phyloP scores from a whole-genome alignment of 2,797 vertebrate genomes.

The Telmatherina bonti region DNA sequence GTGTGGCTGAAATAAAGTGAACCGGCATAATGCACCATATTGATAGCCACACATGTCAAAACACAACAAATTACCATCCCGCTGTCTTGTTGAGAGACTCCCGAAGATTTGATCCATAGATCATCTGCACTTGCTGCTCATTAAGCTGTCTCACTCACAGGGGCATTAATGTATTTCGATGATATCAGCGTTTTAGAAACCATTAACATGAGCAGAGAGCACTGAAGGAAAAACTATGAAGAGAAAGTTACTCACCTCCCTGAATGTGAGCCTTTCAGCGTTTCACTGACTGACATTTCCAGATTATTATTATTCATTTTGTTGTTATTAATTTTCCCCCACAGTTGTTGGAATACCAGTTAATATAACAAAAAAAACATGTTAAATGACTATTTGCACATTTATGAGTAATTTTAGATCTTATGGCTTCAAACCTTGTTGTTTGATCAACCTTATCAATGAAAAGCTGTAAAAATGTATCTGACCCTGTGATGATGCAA shows the following conservation, averaged over 20 bases:
- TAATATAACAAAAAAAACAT: background rate
- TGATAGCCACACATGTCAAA: constrained; percentile 65
- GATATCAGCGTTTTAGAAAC: constrained; percentile 80
- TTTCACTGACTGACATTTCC: constrained; percentile 23
- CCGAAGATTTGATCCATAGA: constrained; percentile 70
- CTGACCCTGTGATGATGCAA: constrained; percentile 19
- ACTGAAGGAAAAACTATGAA: constrained; percentile 28
- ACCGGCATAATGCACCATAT: constrained; percentile 60
- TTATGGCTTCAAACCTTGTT: background rate
- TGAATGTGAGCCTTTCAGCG: constrained; percentile 1
- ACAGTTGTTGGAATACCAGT: constrained; percentile 6
- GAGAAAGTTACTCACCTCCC: constrained; percentile 53
- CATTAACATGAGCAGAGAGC: constrained; percentile 73
- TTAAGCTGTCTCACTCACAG: constrained; percentile 73
- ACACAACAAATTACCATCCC: constrained; percentile 62
- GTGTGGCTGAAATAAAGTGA: constrained; percentile 58
- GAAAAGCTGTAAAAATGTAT: background rate
- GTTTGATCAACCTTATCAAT: background rate
- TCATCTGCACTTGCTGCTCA: constrained; percentile 65
- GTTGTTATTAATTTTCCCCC: background rate
- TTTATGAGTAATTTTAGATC: background rate
- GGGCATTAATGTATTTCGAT: constrained; percentile 81
- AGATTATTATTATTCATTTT: background rate
- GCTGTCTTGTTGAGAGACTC: constrained; percentile 58
- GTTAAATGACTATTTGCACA: background rate